Conservation (phyloP, 2,113 vertebrate species). For the Oncorhynchus keta region DNA sequence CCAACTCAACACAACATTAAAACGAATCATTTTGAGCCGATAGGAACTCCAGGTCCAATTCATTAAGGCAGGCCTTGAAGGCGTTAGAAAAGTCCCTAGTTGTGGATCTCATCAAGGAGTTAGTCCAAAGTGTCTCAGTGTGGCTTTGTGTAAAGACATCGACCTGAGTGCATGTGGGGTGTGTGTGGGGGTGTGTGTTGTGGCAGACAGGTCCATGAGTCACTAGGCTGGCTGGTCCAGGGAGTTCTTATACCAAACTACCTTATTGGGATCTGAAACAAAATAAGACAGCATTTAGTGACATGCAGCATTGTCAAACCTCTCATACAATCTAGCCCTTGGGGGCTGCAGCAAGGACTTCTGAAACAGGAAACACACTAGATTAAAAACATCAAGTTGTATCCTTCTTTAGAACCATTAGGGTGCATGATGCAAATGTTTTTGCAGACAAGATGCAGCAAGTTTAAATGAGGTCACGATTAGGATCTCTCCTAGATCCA, state of each 20-base stretch:
- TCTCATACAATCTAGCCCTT: not conserved
- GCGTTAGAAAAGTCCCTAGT: constrained; percentile 74
- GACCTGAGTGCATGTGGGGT: constrained; percentile 48
- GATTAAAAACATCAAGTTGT: too few species aligned
- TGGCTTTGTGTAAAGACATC: constrained; percentile 65
- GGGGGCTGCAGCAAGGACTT: too few species aligned
- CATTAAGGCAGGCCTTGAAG: constrained; percentile 77
- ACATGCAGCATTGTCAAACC: not conserved
- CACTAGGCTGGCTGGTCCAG: constrained; percentile 70
- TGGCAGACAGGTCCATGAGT: constrained; percentile 15
- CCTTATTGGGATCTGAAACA: constrained; percentile 69
- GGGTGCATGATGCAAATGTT: too few species aligned
- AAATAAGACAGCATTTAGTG: not conserved
- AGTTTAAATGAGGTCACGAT: too few species aligned
- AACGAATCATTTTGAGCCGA: constrained; percentile 40
- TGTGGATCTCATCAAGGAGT: constrained; percentile 64
- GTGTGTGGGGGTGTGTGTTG: constrained; percentile 37
- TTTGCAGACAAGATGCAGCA: too few species aligned
- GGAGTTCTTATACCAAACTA: constrained; percentile 72
- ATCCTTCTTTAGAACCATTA: too few species aligned
- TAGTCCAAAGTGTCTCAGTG: constrained; percentile 76
- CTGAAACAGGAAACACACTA: too few species aligned
- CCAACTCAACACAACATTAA: constrained; percentile 41
- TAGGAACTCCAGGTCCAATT: constrained; percentile 54
- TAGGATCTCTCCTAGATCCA: too few species aligned